Percentiles rank a stretch among this genome's conserved stretches.
Conservation (phyloP, 2,888 invertebrate genomes). For the Caenorhabditis sp. region DNA sequence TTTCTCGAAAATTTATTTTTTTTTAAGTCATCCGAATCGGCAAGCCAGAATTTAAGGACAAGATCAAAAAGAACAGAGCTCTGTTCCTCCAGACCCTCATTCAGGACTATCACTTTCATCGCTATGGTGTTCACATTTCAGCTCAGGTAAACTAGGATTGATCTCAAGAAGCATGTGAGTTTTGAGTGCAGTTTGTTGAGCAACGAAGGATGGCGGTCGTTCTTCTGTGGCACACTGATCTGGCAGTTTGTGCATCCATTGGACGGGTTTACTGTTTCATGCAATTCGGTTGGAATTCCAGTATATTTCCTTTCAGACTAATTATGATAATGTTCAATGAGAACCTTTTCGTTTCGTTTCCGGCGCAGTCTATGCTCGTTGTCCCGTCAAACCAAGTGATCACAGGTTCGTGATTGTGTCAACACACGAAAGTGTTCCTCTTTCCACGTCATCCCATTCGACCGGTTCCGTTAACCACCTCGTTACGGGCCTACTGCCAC, state of each 20-base stretch:
- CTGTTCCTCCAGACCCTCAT: constrained; percentile 42
- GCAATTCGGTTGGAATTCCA: not conserved
- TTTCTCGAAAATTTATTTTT: constrained; percentile 27
- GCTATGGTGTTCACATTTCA: constrained; percentile 43
- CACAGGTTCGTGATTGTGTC: not conserved
- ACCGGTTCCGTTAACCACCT: constrained; percentile 12
- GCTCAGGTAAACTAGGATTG: constrained; percentile 1
- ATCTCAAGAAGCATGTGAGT: not conserved
- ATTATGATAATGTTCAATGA: constrained; percentile 51
- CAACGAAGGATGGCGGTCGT: constrained; percentile 13
- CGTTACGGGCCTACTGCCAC: constrained; percentile 29
- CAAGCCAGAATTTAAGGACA: not conserved
- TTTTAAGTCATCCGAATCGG: constrained; percentile 1
- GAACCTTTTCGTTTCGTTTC: constrained; percentile 9
- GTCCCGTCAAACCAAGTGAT: not conserved
- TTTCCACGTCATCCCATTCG: constrained; percentile 16
- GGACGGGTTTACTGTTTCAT: constrained; percentile 44
- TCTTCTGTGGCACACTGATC: constrained; percentile 27
- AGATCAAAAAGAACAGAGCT: constrained; percentile 6
- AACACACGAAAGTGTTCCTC: not conserved
- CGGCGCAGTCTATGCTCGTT: not conserved
- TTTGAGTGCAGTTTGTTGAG: constrained; percentile 8
- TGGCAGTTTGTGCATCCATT: constrained; percentile 38
- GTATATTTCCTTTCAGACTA: constrained; percentile 10
- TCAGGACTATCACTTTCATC: constrained; percentile 30